Conservation (phyloP, 2,113 vertebrate species). For the Hystrix cristata region DNA sequence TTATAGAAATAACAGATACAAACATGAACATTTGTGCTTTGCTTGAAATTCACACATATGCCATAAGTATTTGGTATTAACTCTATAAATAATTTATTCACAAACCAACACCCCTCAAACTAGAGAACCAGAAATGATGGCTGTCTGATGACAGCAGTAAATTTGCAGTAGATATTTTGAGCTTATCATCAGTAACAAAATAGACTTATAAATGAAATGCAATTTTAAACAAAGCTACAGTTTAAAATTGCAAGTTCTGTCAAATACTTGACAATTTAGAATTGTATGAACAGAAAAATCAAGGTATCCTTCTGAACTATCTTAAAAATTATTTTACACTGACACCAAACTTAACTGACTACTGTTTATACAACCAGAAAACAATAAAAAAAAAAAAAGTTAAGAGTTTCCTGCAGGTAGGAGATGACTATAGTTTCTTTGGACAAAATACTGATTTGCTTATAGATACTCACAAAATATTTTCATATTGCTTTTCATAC, state of each 20-base stretch:
- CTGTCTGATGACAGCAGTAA: not conserved
- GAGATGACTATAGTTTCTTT: not conserved
- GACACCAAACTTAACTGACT: not conserved
- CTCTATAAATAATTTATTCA: not conserved
- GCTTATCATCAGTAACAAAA: not conserved
- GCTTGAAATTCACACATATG: not conserved
- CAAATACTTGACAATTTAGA: not conserved
- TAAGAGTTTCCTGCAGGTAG: not conserved
- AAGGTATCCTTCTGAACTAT: not conserved
- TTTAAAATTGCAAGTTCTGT: conserved; percentile 11
- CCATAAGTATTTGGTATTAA: not conserved
- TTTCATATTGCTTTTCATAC: not conserved
- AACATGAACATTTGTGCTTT: not conserved
- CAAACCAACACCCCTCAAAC: not conserved
- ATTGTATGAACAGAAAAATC: not conserved
- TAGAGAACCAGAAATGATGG: not conserved
- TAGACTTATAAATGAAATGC: not conserved
- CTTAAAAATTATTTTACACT: not conserved
- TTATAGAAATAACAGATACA: not conserved
- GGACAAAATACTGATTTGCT: not conserved
- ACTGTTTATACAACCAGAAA: not conserved
- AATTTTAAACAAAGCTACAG: conserved; percentile 2
- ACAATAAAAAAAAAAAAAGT: not conserved
- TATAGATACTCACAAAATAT: not conserved
- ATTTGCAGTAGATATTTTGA: not conserved